Evolutionary conservation across 1,140 invertebrate species (phyloP).

Genomic region (Pomacea maculata): DNA sequence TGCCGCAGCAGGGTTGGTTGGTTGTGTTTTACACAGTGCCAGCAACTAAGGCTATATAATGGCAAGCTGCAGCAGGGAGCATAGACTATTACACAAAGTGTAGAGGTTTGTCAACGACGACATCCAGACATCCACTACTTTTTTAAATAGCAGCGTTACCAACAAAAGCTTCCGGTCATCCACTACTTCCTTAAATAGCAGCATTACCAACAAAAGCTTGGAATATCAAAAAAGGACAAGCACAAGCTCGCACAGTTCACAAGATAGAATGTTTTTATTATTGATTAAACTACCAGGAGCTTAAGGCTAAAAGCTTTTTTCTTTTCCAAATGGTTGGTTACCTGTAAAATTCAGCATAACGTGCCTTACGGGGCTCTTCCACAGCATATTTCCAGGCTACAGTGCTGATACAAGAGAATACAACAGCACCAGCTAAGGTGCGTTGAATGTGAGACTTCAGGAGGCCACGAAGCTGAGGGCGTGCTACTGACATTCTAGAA

Average conservation of each 20-base stretch:
- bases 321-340: background rate
- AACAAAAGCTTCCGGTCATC: background rate
- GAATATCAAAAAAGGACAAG: too few relatives aligned
- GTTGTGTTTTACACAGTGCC: too few relatives aligned
- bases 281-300: too few relatives aligned
- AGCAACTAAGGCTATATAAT: too few relatives aligned
- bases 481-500: background rate
- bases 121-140: background rate
- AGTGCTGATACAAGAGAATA: background rate
- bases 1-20: too few relatives aligned
- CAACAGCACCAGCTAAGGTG: background rate
- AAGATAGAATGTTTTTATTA: too few relatives aligned
- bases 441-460: conserved; percentile 5
- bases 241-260: too few relatives aligned
- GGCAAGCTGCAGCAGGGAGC: too few relatives aligned
- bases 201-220: too few relatives aligned
- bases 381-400: background rate
- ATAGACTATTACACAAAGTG: too few relatives aligned
- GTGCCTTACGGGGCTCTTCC: background rate
- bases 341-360: conserved; percentile 14
- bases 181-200: background rate
- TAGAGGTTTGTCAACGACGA: too few relatives aligned
- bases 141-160: background rate
- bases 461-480: conserved; percentile 11
- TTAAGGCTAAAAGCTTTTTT: too few relatives aligned